Base-by-base conservation (phyloP, 1,140 invertebrate species). In the Drosophila mojavensis region DNA sequence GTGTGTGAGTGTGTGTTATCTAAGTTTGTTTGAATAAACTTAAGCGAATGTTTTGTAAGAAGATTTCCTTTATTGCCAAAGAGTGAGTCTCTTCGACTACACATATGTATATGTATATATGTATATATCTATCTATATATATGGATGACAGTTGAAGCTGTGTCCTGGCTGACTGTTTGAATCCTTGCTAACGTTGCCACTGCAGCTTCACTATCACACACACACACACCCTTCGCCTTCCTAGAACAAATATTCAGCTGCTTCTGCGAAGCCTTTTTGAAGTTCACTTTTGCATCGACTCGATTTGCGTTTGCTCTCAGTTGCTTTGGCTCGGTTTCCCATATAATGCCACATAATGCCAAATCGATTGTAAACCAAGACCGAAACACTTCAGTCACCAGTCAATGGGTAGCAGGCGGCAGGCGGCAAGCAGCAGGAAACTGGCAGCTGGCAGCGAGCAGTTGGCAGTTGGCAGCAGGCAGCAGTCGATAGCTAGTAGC, bases 21-120 rank as follows among this genome's bases (percentile, higher is more conserved):
- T 84, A 89, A 88, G 84, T 89, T 89, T 89, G 84, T 89, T 89
- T 89, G 84, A 89, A 89, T 89, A 89, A 89, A 89, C 84, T 89
- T 89, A 89, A 89, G 81, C 84, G 84, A 89, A 89, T 89, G 84
- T 89, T 89, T 89, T 89, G 84, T 89, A 89, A 89, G 84, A 89
- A 89, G 84, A 89, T 84, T 89, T 89, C 84, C 84, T 78, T 81
- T 89, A 89, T 89, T 89, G 80, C 76, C 83, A 86, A 65, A 78
- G 82, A 66, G 70, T 81, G 73, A 81, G 39, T 30, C 41, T 59
- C 43, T 6, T 2, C 20, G 3, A 71, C 89, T 69, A 70, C 54
- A 78, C 68, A 70, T 72, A 75, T 81, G 80, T 28, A 28, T 28
- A 28, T 28, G n/a, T n/a, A n/a, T n/a, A 30, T 30, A 30, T 1